Evolutionary conservation across 2,797 vertebrate species (phyloP).

Genomic region (Rhinella marina): DNA sequence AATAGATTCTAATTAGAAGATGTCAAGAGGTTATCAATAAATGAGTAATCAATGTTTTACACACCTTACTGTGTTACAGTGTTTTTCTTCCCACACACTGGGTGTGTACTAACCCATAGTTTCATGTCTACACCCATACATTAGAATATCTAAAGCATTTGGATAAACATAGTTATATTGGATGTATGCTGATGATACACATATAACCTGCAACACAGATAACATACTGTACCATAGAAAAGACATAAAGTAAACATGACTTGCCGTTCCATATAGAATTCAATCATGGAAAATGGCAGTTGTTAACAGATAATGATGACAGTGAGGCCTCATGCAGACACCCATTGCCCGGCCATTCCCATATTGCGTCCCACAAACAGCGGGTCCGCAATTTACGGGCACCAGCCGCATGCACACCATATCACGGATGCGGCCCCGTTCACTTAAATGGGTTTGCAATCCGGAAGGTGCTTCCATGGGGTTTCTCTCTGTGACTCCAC

Average conservation of each 20-base stretch:
- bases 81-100: slow-evolving; percentile 34
- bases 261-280: background rate
- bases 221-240: background rate
- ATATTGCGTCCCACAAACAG: too few species aligned
- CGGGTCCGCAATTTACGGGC: too few species aligned
- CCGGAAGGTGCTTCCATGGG: too few species aligned
- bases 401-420: too few species aligned
- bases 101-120: slow-evolving; percentile 18
- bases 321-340: too few species aligned
- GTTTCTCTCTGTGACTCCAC: too few species aligned
- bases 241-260: background rate
- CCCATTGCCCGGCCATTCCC: too few species aligned
- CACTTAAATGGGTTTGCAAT: too few species aligned
- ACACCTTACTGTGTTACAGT: slow-evolving; percentile 1
- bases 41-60: slow-evolving; percentile 10
- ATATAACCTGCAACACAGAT: background rate
- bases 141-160: slow-evolving; percentile 17
- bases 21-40: background rate
- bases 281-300: background rate
- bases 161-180: slow-evolving; percentile 2
- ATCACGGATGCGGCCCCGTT: too few species aligned
- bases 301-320: background rate
- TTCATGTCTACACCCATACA: slow-evolving; percentile 33
- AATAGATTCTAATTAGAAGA: slow-evolving; percentile 21
- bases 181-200: background rate